Evolutionary conservation across 2,113 vertebrate genomes (phyloP), one percentile per base, ranked within the genome.

Genomic region (Podocnemis expansa): DNA sequence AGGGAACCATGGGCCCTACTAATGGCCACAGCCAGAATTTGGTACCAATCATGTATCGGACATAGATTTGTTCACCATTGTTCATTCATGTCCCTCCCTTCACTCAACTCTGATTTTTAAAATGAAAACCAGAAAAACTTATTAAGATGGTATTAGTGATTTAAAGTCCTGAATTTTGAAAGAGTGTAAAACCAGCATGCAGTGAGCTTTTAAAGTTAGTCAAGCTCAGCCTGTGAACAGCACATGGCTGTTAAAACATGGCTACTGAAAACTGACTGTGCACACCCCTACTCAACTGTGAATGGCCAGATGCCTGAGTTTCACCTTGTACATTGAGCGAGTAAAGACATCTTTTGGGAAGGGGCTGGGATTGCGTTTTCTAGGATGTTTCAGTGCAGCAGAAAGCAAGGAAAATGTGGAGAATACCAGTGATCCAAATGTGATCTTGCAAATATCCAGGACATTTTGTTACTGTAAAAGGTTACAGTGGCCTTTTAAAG

Each of bases 281-380:
- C 21, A 87, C 3, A 14, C 31, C 14, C 31, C 31, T n/a, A 17
- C 1, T 34, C 14, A 41, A 45, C 31, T 31, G 12, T 78, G 80
- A 90, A 51, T 12, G 82, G 51, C 70, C 10, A 47, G 54, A 75
- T 34, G 7, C n/a, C 12, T 31, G 31, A 0, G 1, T 2, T 5
- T 60, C 89, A 63, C 31, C 41, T 87, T 49, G 73, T 11, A 73
- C 49, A 10, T 52, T 31, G 67, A 41, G 60, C 16, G 84, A 82
- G 41, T 43, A 78, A 80, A 13, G 9, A 8, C 31, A 78, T 49
- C 60, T 84, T 45, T 0, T 0, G 55, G 73, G 86, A 88, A 41
- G 10, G 17, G 22, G n/a, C 79, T 78, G 25, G 78, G 16, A 52
- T 16, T 45, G 5, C n/a, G 24, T 9, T 78, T 94, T 54, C 12